phyloP scores from a whole-genome alignment of 2,888 invertebrate species.

The Apomyelois bistriatella region DNA sequence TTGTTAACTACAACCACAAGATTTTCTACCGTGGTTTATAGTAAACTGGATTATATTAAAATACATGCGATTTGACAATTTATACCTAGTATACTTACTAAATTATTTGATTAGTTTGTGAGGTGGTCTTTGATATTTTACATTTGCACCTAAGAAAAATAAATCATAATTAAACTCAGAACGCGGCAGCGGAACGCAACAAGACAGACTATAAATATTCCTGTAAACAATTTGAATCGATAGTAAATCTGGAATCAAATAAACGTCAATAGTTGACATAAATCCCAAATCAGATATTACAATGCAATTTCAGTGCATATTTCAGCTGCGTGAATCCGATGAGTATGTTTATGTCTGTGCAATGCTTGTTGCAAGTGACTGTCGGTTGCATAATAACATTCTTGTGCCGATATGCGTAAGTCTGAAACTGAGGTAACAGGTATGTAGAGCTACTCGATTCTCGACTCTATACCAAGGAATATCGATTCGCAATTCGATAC shows the following conservation, averaged over 20 bases:
- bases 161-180: background rate
- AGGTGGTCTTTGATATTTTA: background rate
- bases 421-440: slow-evolving; percentile 34
- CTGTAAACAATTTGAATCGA: slow-evolving; percentile 1
- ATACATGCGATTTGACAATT: too few relatives aligned
- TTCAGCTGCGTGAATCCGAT: slow-evolving; percentile 20
- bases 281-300: background rate
- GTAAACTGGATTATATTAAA: too few relatives aligned
- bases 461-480: background rate
- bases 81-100: too few relatives aligned
- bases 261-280: background rate
- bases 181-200: background rate
- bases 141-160: background rate
- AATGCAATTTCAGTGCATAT: slow-evolving; percentile 8
- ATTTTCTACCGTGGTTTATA: too few relatives aligned
- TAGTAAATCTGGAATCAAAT: background rate
- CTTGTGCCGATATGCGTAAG: slow-evolving; percentile 56
- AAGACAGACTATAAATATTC: background rate
- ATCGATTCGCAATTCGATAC: slow-evolving; percentile 2
- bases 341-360: slow-evolving; percentile 22
- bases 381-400: slow-evolving; percentile 55
- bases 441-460: background rate
- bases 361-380: slow-evolving; percentile 41
- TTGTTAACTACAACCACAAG: too few relatives aligned
- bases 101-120: background rate